Conservation (phyloP, 2,888 invertebrate species). For the Pterostichus madidus region DNA sequence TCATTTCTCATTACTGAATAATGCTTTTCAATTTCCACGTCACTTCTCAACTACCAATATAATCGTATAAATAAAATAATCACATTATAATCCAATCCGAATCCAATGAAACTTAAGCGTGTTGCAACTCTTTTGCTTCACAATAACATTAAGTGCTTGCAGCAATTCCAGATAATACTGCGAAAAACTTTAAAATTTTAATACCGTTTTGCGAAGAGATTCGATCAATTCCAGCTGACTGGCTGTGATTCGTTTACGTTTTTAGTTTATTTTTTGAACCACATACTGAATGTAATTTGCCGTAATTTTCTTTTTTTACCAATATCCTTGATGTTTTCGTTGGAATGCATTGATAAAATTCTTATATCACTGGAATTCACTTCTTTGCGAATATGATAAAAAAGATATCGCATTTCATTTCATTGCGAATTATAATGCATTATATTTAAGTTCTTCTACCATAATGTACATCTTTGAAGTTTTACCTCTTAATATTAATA, state of each 20-base stretch:
- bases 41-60: neutral
- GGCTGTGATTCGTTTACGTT: neutral
- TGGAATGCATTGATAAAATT: no score
- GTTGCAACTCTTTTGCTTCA: neutral
- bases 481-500: no score
- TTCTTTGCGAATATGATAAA: no score
- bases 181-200: conserved; percentile 4
- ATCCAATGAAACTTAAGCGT: neutral
- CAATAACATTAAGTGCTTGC: conserved; percentile 5
- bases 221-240: neutral
- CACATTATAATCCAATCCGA: neutral
- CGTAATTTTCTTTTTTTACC: no score
- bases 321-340: no score
- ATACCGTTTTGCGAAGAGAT: neutral
- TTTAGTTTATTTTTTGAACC: neutral
- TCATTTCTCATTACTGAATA: no score
- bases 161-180: conserved; percentile 5
- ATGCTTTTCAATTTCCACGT: neutral
- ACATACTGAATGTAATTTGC: neutral
- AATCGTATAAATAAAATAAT: neutral
- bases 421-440: no score
- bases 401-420: no score
- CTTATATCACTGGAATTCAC: no score
- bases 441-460: no score
- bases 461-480: no score